Evolutionary conservation across 2,888 invertebrate species (phyloP).

Genomic region (Sphaerophoria taeniata): DNA sequence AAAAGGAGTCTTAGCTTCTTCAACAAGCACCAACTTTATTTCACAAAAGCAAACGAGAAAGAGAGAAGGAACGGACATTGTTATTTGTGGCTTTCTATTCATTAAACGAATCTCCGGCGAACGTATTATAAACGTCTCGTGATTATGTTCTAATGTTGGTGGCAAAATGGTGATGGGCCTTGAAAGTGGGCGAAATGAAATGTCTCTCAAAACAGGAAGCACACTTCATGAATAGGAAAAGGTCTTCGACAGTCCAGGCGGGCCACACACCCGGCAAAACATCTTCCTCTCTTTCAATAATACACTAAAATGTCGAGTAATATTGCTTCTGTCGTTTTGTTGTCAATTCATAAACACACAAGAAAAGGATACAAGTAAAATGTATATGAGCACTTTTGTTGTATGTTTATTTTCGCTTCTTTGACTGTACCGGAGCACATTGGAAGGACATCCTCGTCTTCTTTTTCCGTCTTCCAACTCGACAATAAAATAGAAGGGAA

Average conservation of each 20-base stretch:
- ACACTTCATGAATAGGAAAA: neutral
- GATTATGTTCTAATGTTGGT: constrained; percentile 63
- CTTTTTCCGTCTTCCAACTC: no score
- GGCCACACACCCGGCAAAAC: constrained; percentile 27
- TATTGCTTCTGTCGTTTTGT: constrained; percentile 56
- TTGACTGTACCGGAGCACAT: constrained; percentile 4
- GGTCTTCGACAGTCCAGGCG: neutral
- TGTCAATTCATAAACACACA: constrained; percentile 39
- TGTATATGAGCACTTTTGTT: constrained; percentile 1
- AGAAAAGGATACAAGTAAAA: constrained; percentile 21
- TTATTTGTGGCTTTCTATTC: constrained; percentile 66
- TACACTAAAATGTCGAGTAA: constrained; percentile 49
- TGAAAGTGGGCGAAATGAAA: neutral
- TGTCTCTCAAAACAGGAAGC: constrained; percentile 14
- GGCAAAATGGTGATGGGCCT: constrained; percentile 16
- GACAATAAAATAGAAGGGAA: constrained; percentile 2
- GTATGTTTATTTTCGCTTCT: constrained; percentile 10
- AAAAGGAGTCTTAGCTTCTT: constrained; percentile 58
- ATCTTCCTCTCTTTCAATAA: constrained; percentile 58
- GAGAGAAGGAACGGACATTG: constrained; percentile 48
- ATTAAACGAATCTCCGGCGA: constrained; percentile 57
- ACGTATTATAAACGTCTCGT: constrained; percentile 62
- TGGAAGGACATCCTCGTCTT: constrained; percentile 18
- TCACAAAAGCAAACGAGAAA: constrained; percentile 45
- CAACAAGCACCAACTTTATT: constrained; percentile 60